Evolutionary conservation across 2,797 vertebrate genomes (phyloP).

Genomic region (Tiaroga cobitis): DNA sequence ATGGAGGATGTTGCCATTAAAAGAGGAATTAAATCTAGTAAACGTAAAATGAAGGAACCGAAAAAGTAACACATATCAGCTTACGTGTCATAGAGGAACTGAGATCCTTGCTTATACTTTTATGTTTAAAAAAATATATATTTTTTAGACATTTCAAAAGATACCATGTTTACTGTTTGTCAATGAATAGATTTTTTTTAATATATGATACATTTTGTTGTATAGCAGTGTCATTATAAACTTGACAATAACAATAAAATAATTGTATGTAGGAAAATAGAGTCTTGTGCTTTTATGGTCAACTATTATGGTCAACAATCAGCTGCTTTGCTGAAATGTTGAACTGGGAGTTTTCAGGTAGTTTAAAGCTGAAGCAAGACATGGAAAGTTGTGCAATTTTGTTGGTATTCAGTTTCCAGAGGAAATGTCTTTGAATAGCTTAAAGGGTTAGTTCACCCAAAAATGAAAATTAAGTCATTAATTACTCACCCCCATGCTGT

Average conservation of each 20-base stretch:
- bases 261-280: background rate
- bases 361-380: background rate
- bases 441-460: too few species aligned
- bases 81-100: constrained; percentile 38
- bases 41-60: constrained; percentile 37
- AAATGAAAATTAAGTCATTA: too few species aligned
- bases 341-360: constrained; percentile 37
- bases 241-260: constrained; percentile 16
- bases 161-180: background rate
- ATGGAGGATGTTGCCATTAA: constrained; percentile 18
- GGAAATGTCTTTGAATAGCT: background rate
- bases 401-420: background rate
- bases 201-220: constrained; percentile 3
- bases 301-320: background rate
- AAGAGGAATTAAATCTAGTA: constrained; percentile 44
- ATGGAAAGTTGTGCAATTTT: background rate
- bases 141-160: background rate
- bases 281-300: background rate
- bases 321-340: constrained; percentile 7
- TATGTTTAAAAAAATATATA: constrained; percentile 7
- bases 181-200: background rate
- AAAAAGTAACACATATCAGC: constrained; percentile 23
- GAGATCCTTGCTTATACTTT: constrained; percentile 18
- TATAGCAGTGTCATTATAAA: background rate
- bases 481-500: too few species aligned